Evolutionary conservation across 2,888 invertebrate species (phyloP), one percentile per base, ranked within the genome.

Genomic region (Clusia tigrina): DNA sequence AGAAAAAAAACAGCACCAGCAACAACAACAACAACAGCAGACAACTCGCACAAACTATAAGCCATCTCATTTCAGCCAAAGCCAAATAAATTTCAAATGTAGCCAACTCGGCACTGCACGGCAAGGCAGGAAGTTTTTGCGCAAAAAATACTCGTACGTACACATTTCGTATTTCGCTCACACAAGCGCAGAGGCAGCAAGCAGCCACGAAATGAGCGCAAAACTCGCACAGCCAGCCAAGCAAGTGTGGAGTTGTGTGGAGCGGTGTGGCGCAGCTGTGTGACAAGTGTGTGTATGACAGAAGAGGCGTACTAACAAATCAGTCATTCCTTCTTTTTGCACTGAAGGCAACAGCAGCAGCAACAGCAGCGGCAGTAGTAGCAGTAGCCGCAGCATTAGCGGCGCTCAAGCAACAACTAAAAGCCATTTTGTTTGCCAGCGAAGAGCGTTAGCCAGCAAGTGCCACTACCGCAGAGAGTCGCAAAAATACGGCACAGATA

Each of bases 291-390:
- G 72, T 75, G 75, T 69, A 78, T 81, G 80, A 79, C 79, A 79
- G 80, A 81, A 80, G 79, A 82, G 82, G 82, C 82, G 82, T 82
- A 77, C 78, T 79, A 79, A 77, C 79, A 80, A 80, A 82, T 82
- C 82, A 82, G 82, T 82, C 82, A 82, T 81, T 77, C 81, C 80
- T 78, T 72, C 74, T 68, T 68, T 69, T 68, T 62, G 60, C 72
- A 67, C 71, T 32, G 32, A 6, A 32, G 6, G 32, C 32, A 6
- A 32, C 12, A 12, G 6, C 32, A 32, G n/a, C n/a, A n/a, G n/a
- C n/a, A n/a, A n/a, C n/a, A n/a, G n/a, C n/a, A n/a, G n/a, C n/a
- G n/a, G n/a, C n/a, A n/a, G n/a, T n/a, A n/a, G n/a, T n/a, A n/a
- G n/a, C n/a, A n/a, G n/a, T n/a, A n/a, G n/a, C n/a, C n/a, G n/a